Base-by-base conservation (phyloP, 1,140 invertebrate species). In the Leptopilina clavipes region DNA sequence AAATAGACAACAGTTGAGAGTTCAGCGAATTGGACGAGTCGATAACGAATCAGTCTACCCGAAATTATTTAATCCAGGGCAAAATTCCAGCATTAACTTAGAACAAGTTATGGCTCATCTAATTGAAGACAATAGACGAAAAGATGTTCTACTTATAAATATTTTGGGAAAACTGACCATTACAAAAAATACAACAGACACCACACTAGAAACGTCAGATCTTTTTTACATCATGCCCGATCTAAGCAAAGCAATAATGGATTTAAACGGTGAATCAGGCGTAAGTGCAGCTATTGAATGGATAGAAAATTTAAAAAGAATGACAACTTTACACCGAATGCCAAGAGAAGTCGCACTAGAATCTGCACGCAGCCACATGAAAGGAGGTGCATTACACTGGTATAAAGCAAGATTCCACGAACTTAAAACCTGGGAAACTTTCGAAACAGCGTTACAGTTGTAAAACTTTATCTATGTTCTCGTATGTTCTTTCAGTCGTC, bases 341-440 rank as follows among this genome's bases (percentile, higher is more conserved):
- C 54, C 19, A 59, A 19, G 25, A 22, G 54, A 19, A 59, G 54
- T 59, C 6, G 22, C 54, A 3, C 19, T 59, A 12, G 19, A 59
- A 10, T 59, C 18, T 12, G 54, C 54, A 22, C 19, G 54, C 54
- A 59, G 54, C 25, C 19, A 59, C 3, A 10, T 59, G 18, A 59
- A 59, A 22, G 18, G 18, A 22, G 54, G 17, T 19, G 54, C 54
- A 7, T 11, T 56, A 8, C 9, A 56, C 8, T 56, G 54, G 54
- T 56, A 56, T 22, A 56, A 19, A 22, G 18, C 54, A 56, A 56
- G 19, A 59, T 59, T 12, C 11, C 54, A 59, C 11, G 54, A 59
- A 19, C 19, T 59, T 1, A 10, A 12, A 59, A 59, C 54, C 3
- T 59, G 19, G 7, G 18, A 22, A 59, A 11, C 9, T 59, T 59